Evolutionary conservation across 2,888 invertebrate genomes (phyloP).

Genomic region (Apodemia duryi): DNA sequence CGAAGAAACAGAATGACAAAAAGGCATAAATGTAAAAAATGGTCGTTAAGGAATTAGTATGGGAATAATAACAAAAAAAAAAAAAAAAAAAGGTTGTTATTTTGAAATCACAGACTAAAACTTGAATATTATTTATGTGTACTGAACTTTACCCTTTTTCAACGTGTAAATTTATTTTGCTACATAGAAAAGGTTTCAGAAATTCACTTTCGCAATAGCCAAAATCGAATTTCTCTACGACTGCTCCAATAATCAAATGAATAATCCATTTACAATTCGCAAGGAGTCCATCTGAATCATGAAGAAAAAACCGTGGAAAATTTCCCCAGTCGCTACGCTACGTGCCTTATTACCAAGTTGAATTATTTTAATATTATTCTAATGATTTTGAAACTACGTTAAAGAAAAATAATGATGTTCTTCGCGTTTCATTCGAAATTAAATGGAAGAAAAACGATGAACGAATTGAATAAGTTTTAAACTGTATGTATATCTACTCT

Average conservation of each 20-base stretch:
- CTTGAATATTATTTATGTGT: too few relatives aligned
- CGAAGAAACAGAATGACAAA: too few relatives aligned
- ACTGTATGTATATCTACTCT: too few relatives aligned
- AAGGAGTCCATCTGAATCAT: slow-evolving; percentile 40
- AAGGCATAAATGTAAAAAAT: too few relatives aligned
- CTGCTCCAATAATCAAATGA: slow-evolving; percentile 70
- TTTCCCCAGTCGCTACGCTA: slow-evolving; percentile 27
- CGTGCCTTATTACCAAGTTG: slow-evolving; percentile 29
- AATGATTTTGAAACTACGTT: background rate
- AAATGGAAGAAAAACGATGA: too few relatives aligned
- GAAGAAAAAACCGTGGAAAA: slow-evolving; percentile 34
- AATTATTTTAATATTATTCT: slow-evolving; percentile 25
- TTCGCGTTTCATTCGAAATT: too few relatives aligned
- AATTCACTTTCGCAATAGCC: slow-evolving; percentile 61
- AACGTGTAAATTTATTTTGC: slow-evolving; percentile 52
- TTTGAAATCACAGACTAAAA: too few relatives aligned
- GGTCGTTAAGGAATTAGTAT: too few relatives aligned
- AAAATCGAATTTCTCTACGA: slow-evolving; percentile 70
- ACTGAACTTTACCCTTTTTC: slow-evolving; percentile 40
- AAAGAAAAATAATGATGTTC: background rate
- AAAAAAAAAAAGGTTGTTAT: too few relatives aligned
- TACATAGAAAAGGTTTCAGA: slow-evolving; percentile 51
- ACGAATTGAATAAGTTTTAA: too few relatives aligned
- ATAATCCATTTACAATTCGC: slow-evolving; percentile 60
- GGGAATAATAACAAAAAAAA: too few relatives aligned